A percentile compares a stretch with the other conserved stretches of the same genome.
Evolutionary conservation across 2,113 vertebrate species (phyloP).

Genomic region (Rafetus swinhoei): DNA sequence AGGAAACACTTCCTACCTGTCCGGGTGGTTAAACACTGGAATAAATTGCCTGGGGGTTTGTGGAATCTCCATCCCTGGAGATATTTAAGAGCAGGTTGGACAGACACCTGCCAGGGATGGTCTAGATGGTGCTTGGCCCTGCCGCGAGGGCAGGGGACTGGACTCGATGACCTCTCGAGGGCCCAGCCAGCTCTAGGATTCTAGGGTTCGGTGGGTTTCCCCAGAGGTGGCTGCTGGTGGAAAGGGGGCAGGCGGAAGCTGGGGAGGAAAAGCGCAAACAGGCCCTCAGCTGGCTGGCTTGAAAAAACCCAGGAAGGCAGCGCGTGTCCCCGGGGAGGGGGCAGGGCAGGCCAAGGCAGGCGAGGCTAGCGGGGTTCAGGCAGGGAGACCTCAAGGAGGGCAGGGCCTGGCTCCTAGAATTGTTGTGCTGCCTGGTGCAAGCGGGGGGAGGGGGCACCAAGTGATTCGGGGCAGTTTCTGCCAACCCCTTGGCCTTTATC

Average conservation of each 20-base stretch:
- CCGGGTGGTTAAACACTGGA: no score
- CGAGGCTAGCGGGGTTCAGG: neutral
- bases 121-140: no score
- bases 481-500: no score
- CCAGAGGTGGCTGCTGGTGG: neutral
- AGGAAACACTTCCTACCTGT: no score
- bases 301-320: neutral
- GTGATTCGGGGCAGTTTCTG: no score
- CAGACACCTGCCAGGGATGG: no score
- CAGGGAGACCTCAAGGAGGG: neutral
- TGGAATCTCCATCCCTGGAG: no score
- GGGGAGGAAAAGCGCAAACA: neutral
- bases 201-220: neutral
- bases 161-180: no score
- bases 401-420: neutral
- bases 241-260: neutral
- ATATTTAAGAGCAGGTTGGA: no score
- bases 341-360: neutral
- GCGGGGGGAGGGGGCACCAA: neutral
- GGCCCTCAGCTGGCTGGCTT: neutral
- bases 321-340: neutral
- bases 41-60: no score
- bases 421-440: neutral
- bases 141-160: no score
- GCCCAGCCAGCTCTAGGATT: no score